Percentiles rank a stretch among this genome's conserved stretches.
These are phyloP conservation scores for Eurytoma californica DNA, from an alignment of 2,888 invertebrate species.

Conservation along the genomic window DNA sequence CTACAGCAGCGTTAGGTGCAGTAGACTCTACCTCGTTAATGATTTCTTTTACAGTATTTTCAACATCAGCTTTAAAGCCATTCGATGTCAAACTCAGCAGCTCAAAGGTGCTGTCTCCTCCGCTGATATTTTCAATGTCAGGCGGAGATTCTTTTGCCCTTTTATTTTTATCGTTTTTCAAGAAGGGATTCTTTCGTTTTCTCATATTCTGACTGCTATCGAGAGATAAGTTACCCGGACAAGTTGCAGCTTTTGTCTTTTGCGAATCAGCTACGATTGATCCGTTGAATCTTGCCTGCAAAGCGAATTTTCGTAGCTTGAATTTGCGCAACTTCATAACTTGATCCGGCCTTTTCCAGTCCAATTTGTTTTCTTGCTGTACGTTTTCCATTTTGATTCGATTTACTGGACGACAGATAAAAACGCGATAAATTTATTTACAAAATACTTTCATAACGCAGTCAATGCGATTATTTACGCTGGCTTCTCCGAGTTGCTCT, in stretches of 20 bases:
- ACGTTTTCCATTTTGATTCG: constrained; percentile 26
- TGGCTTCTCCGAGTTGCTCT: constrained; percentile 1
- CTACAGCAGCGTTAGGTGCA: not conserved
- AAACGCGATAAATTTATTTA: constrained; percentile 16
- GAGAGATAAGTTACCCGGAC: constrained; percentile 12
- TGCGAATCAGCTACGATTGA: constrained; percentile 60
- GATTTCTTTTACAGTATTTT: not conserved
- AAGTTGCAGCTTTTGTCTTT: constrained; percentile 60
- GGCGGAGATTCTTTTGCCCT: constrained; percentile 57
- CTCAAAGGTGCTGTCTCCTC: constrained; percentile 61
- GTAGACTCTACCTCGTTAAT: not conserved
- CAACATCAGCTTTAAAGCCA: not conserved
- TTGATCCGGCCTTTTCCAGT: constrained; percentile 78
- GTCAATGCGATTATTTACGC: not conserved
- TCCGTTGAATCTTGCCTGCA: constrained; percentile 82
- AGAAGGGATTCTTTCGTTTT: constrained; percentile 88
- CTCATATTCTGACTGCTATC: not conserved
- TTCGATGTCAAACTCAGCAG: constrained; percentile 63
- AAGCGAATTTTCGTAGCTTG: constrained; percentile 85
- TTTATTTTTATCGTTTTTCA: constrained; percentile 76
- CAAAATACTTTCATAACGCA: constrained; percentile 6
- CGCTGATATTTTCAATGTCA: constrained; percentile 39
- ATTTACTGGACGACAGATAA: not conserved
- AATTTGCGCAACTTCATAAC: constrained; percentile 86
- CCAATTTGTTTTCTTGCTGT: constrained; percentile 49